These are phyloP conservation scores for Sepiola atlantica DNA, from an alignment of 2,888 invertebrate species.

Conservation along the genomic window DNA sequence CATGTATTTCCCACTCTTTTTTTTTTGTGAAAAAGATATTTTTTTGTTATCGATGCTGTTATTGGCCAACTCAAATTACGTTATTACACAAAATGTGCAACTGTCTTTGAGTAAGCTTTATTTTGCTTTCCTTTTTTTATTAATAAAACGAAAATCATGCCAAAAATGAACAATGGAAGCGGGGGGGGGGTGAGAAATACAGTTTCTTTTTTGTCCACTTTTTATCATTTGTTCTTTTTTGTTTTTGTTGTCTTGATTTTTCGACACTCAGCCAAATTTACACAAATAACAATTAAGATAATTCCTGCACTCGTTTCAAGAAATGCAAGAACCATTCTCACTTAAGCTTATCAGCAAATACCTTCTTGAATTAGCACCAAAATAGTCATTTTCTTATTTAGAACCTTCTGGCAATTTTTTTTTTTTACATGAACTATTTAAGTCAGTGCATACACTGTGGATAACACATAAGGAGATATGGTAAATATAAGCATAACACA, in stretches of 20 bases:
- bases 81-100: background rate
- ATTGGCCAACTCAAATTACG: constrained; percentile 32
- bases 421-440: no score
- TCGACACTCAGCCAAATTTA: background rate
- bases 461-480: no score
- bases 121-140: background rate
- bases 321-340: background rate
- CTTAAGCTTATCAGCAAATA: background rate
- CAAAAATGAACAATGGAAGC: background rate
- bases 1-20: background rate
- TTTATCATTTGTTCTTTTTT: background rate
- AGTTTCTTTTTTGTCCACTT: background rate
- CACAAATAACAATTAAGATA: background rate
- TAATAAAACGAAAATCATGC: constrained; percentile 16
- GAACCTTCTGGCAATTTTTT: no score
- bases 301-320: background rate
- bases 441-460: no score
- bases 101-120: background rate
- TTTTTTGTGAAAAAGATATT: background rate
- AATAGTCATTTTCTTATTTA: background rate
- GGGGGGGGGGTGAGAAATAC: background rate
- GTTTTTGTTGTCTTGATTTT: background rate
- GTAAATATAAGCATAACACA: no score
- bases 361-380: background rate
- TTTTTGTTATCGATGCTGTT: background rate